Evolutionary conservation across 2,888 invertebrate species (phyloP).

Genomic region (Lomographa bimaculata): DNA sequence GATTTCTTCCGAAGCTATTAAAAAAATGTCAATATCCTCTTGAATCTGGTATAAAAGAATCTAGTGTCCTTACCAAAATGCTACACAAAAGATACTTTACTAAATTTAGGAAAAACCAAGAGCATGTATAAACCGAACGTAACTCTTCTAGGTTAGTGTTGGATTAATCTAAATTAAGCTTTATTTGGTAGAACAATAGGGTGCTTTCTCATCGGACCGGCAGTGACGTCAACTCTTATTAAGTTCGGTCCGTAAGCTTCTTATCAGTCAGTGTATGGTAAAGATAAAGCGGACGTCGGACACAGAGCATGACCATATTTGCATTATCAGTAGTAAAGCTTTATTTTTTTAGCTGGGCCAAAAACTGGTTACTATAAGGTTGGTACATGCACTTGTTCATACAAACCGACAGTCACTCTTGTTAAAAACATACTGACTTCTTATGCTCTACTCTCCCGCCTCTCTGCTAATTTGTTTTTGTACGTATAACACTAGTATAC

Average conservation of each 20-base stretch:
- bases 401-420: too few relatives aligned
- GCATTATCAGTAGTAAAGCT: slow-evolving; percentile 7
- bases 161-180: slow-evolving; percentile 54
- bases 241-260: slow-evolving; percentile 74
- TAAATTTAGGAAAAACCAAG: slow-evolving; percentile 22
- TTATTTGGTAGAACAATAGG: slow-evolving; percentile 49
- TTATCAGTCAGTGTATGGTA: slow-evolving; percentile 78
- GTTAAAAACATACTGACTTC: too few relatives aligned
- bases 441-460: too few relatives aligned
- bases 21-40: too few relatives aligned
- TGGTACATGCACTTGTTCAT: too few relatives aligned
- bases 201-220: slow-evolving; percentile 52
- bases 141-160: slow-evolving; percentile 46
- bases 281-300: slow-evolving; percentile 75
- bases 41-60: too few relatives aligned
- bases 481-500: too few relatives aligned
- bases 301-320: slow-evolving; percentile 21
- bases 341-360: too few relatives aligned
- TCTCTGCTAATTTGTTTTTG: too few relatives aligned
- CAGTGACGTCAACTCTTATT: slow-evolving; percentile 66
- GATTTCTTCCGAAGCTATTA: too few relatives aligned
- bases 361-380: too few relatives aligned
- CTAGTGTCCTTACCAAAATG: too few relatives aligned
- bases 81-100: slow-evolving; percentile 5
- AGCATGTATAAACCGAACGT: slow-evolving; percentile 51